These are phyloP conservation scores for Drosophila peninsularis DNA, from an alignment of 2,888 invertebrate genomes.

Conservation along the genomic window DNA sequence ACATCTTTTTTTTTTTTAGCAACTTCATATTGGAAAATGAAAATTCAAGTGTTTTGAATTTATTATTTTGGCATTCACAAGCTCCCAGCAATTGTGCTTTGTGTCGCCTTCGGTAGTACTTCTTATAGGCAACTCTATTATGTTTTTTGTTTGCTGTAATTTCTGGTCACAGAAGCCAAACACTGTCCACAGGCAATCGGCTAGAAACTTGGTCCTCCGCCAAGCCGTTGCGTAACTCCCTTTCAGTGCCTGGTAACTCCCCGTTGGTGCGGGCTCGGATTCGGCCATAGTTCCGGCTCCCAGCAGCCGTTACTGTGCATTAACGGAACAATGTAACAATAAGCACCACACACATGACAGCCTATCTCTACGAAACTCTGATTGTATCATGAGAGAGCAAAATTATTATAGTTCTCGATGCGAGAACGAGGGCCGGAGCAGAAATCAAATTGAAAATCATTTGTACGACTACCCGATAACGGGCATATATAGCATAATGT, in stretches of 20 bases:
- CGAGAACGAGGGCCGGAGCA: constrained; percentile 1
- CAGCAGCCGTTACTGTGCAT: constrained; percentile 53
- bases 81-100: constrained; percentile 8
- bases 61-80: constrained; percentile 54
- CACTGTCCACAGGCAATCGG: constrained; percentile 45
- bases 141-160: constrained; percentile 2
- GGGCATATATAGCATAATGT: background rate
- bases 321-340: constrained; percentile 61
- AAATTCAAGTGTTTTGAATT: constrained; percentile 74
- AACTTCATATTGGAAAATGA: constrained; percentile 56
- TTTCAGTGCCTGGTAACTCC: constrained; percentile 22
- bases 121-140: too few relatives aligned
- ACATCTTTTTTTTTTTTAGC: constrained; percentile 8
- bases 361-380: constrained; percentile 13
- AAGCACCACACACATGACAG: constrained; percentile 29
- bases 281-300: constrained; percentile 24
- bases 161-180: constrained; percentile 56
- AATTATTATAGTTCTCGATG: constrained; percentile 37
- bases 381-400: constrained; percentile 40
- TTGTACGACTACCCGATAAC: constrained; percentile 48
- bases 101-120: background rate
- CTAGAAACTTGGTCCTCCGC: constrained; percentile 17
- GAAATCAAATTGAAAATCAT: constrained; percentile 49
- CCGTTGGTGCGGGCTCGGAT: background rate
- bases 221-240: background rate